Evolutionary conservation across 2,888 invertebrate genomes (phyloP).

Genomic region (Dascillus cervinus): DNA sequence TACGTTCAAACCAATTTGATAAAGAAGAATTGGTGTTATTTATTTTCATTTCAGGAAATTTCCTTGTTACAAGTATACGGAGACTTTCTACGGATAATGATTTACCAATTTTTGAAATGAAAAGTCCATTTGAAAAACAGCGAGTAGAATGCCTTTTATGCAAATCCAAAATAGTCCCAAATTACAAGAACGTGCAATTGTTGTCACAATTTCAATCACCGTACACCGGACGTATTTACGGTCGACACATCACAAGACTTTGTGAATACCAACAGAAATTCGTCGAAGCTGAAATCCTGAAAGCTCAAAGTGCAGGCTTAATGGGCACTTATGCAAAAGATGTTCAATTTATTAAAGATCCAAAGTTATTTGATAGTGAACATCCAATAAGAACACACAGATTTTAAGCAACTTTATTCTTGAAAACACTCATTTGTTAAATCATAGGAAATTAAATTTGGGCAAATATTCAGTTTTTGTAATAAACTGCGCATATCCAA

Average conservation of each 20-base stretch:
- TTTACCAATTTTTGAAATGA: conserved; percentile 51
- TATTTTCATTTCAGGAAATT: too few relatives aligned
- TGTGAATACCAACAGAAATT: conserved; percentile 72
- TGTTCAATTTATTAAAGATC: conserved; percentile 73
- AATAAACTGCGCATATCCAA: conserved; percentile 6
- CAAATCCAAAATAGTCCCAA: conserved; percentile 67
- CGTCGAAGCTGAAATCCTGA: conserved; percentile 65
- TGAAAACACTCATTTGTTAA: conserved; percentile 2
- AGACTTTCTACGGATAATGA: too few relatives aligned
- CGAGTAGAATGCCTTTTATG: conserved; percentile 73
- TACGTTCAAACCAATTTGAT: too few relatives aligned
- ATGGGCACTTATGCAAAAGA: conserved; percentile 82
- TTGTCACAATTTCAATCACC: conserved; percentile 94
- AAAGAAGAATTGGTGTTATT: too few relatives aligned
- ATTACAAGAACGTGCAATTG: conserved; percentile 87
- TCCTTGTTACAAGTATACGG: too few relatives aligned
- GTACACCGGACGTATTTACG: conserved; percentile 88
- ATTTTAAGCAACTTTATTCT: conserved; percentile 52
- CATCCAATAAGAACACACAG: conserved; percentile 72
- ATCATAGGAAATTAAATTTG: neutral
- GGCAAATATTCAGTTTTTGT: conserved; percentile 2
- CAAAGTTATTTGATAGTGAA: conserved; percentile 84
- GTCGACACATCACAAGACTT: conserved; percentile 87
- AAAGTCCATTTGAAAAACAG: conserved; percentile 76
- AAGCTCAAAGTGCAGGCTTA: conserved; percentile 69